Conservation (phyloP, 2,113 vertebrate genomes). For the Varanus komodoensis region DNA sequence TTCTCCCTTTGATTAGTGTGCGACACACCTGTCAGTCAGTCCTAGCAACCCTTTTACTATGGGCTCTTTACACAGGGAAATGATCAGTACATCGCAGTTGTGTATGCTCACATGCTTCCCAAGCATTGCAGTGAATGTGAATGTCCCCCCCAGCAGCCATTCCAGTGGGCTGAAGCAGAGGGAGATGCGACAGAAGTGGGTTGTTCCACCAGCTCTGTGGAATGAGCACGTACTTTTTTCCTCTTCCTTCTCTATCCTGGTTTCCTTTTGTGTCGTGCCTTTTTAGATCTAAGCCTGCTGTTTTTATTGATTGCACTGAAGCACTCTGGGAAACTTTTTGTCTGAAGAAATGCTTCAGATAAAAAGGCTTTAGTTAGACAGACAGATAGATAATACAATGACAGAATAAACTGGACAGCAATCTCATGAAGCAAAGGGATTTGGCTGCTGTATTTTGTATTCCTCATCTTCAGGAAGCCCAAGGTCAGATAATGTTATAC, state of each 20-base stretch:
- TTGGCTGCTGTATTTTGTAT: conserved; percentile 55
- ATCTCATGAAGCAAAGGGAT: conserved; percentile 61
- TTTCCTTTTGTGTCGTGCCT: too few relatives aligned
- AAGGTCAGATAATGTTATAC: conserved; percentile 62
- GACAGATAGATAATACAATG: conserved; percentile 18
- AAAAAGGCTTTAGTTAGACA: too few relatives aligned
- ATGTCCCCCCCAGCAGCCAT: too few relatives aligned
- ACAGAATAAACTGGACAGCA: conserved; percentile 57
- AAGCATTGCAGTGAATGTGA: neutral
- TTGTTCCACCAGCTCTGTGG: too few relatives aligned
- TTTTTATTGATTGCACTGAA: too few relatives aligned
- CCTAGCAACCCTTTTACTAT: conserved; percentile 39
- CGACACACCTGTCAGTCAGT: neutral
- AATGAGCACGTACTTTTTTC: too few relatives aligned
- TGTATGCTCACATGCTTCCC: conserved; percentile 10
- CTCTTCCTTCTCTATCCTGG: too few relatives aligned
- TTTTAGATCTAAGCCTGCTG: too few relatives aligned
- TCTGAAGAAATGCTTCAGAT: too few relatives aligned
- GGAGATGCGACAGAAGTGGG: too few relatives aligned
- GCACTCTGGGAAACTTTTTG: too few relatives aligned
- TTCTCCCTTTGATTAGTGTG: neutral
- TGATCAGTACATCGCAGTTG: neutral
- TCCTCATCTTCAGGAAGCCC: conserved; percentile 59
- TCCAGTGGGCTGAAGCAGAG: too few relatives aligned
- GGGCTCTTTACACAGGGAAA: conserved; percentile 8